Evolutionary conservation across 1,140 invertebrate genomes (phyloP), one percentile per base, ranked within the genome.

Genomic region (Fopius arisanus): DNA sequence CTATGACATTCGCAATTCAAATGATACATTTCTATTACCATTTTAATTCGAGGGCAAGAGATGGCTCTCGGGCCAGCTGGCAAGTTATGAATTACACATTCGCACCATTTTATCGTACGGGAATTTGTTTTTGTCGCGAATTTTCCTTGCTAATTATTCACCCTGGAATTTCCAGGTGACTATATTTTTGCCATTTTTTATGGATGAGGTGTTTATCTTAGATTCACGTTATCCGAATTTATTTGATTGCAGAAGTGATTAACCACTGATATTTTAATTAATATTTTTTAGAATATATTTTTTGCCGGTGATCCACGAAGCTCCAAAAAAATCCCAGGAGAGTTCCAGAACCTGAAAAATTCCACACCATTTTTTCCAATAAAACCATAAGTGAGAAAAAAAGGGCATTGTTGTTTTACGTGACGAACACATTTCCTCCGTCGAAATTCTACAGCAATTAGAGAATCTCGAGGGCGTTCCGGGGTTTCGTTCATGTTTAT

Each of bases 1-100:
- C 84, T 88, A 87, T 88, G 84, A 87, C 84, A 88, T 87, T 88
- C 84, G 84, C 85, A 87, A 88, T 87, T 88, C 83, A 87, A 87
- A 88, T 88, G 82, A 77, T 85, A 88, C 84, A 87, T 86, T 87
- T 87, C 84, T 88, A 88, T 88, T 87, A 87, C 84, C 84, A 86
- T 87, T 87, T 86, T 77, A 74, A 77, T 77, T 77, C 72, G 43
- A 48, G 33, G 29, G 33, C 26, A 37, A 26, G 29, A 43, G 67
- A 41, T 40, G 19, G 67, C 9, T 12, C 16, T 33, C 26, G 29
- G 23, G 43, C 7, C n/a, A 48, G n/a, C 43, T 14, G 14, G 14
- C 7, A 2, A n/a, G 14, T 48, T 19, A 48, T 48, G 43, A 48
- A 48, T 48, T 48, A 48, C 33, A 5, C 10, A 48, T 48, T 48